These are phyloP conservation scores for Oxyura jamaicensis DNA, from an alignment of 2,113 vertebrate species.

Conservation along the genomic window DNA sequence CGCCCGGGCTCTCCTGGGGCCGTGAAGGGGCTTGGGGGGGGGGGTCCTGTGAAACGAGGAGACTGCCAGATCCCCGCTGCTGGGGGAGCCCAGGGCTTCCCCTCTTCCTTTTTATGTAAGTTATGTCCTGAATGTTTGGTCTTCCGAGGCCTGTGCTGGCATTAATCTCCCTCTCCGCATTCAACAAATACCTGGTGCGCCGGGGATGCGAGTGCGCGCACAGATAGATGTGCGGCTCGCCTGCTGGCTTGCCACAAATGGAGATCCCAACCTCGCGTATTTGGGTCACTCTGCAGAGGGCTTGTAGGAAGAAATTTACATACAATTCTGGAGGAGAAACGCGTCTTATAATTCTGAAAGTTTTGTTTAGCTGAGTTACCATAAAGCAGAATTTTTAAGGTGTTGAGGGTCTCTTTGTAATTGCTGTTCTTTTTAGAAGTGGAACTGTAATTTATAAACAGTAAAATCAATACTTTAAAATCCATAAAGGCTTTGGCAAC, in stretches of 20 bases:
- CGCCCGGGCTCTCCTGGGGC: too few relatives aligned
- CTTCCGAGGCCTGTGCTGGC: not conserved
- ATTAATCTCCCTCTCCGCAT: not conserved
- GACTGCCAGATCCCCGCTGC: not conserved
- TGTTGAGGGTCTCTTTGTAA: not conserved
- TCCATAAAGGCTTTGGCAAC: not conserved
- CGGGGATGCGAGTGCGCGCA: not conserved
- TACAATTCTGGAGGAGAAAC: not conserved
- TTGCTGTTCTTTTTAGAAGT: not conserved
- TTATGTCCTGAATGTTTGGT: not conserved
- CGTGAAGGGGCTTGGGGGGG: accelerated
- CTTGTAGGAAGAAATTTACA: not conserved
- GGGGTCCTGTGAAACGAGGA: not conserved
- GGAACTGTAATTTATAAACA: not conserved
- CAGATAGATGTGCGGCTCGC: not conserved
- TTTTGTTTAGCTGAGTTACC: not conserved
- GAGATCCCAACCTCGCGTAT: not conserved
- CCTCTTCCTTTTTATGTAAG: not conserved
- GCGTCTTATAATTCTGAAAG: not conserved
- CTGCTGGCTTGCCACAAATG: not conserved
- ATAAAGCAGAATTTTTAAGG: not conserved
- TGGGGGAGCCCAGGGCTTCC: not conserved
- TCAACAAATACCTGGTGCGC: not conserved
- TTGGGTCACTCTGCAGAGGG: not conserved
- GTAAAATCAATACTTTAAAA: not conserved